phyloP scores from a whole-genome alignment of 2,113 vertebrate genomes.

The Charina bottae region DNA sequence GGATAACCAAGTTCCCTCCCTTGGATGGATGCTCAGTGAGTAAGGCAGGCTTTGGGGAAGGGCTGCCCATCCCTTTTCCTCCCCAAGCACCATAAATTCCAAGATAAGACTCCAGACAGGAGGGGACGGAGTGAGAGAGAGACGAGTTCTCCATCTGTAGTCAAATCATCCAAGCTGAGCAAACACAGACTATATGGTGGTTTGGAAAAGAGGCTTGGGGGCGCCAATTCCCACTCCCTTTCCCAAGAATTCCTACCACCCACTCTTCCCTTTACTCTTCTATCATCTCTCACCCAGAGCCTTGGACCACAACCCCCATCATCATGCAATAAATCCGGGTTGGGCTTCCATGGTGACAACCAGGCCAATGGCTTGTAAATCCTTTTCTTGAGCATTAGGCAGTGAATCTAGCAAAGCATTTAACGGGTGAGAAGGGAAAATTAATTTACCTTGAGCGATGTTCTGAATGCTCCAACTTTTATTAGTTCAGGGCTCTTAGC shows the following conservation, averaged over 20 bases:
- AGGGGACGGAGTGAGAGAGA: too few relatives aligned
- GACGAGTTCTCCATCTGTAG: neutral
- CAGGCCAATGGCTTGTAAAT: too few relatives aligned
- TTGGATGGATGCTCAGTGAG: neutral
- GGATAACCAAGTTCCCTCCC: neutral
- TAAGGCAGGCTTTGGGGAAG: neutral
- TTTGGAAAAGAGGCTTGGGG: neutral
- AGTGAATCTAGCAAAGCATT: too few relatives aligned
- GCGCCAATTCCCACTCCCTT: neutral
- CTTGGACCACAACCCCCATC: too few relatives aligned
- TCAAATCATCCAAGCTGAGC: neutral
- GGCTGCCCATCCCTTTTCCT: neutral
- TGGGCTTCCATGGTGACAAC: too few relatives aligned
- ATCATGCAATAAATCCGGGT: too few relatives aligned
- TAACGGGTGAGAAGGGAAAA: too few relatives aligned
- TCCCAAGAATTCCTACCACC: neutral
- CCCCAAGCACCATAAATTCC: neutral
- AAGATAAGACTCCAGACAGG: conserved; percentile 10
- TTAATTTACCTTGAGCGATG: too few relatives aligned
- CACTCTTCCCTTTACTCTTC: neutral
- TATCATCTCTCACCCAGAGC: too few relatives aligned
- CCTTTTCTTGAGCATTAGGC: too few relatives aligned
- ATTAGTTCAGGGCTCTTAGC: too few relatives aligned
- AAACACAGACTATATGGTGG: neutral
- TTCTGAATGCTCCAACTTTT: too few relatives aligned